phyloP scores from a whole-genome alignment of 2,797 vertebrate species.

The Sebastes taczanowskii region DNA sequence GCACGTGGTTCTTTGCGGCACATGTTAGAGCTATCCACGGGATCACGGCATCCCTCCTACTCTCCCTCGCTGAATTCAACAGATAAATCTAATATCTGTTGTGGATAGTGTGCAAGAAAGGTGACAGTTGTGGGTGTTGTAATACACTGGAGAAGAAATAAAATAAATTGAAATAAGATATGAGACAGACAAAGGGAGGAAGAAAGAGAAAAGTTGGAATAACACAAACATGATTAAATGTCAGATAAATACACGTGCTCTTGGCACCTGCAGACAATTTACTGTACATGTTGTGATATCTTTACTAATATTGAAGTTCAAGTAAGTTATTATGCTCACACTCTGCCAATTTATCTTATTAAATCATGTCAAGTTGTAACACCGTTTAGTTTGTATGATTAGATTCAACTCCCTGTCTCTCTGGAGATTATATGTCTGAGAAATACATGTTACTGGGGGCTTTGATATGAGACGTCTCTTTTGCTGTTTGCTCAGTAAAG shows the following conservation, averaged over 20 bases:
- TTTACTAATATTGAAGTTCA: neutral
- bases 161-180: slow-evolving; percentile 2
- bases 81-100: slow-evolving; percentile 20
- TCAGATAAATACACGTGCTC: neutral
- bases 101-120: slow-evolving; percentile 11
- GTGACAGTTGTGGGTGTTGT: slow-evolving; percentile 43
- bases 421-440: neutral
- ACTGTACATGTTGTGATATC: neutral
- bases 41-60: slow-evolving; percentile 26
- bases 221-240: neutral
- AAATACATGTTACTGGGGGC: neutral
- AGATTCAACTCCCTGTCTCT: neutral
- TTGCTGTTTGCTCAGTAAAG: neutral
- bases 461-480: neutral
- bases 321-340: neutral
- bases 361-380: neutral
- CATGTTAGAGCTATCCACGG: slow-evolving; percentile 20
- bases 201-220: neutral
- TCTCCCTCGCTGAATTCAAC: neutral
- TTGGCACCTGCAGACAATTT: neutral
- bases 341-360: neutral
- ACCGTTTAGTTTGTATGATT: neutral
- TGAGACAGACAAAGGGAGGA: neutral
- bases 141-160: neutral
- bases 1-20: slow-evolving; percentile 41